Evolutionary conservation across 2,888 invertebrate genomes (phyloP), one percentile per base, ranked within the genome.

Genomic region (Augochlorella aurata): DNA sequence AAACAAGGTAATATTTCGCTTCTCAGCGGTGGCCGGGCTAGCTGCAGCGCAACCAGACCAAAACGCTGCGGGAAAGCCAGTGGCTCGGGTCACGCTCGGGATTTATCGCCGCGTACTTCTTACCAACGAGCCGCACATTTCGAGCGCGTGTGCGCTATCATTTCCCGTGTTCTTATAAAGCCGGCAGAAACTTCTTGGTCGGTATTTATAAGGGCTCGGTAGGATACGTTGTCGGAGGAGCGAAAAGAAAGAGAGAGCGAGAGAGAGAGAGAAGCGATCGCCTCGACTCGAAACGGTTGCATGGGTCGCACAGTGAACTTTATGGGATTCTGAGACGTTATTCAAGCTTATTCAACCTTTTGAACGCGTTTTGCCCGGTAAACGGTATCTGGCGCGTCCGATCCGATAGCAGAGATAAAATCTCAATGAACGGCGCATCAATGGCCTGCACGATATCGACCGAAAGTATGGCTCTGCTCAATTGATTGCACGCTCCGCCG

Each of bases 91-190:
- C 89, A 87, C 86, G 82, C 84, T 74, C 79, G 83, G 89, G 89
- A 92, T 92, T 92, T 92, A 93, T 93, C 90, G 89, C 90, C 88
- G 79, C 82, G 75, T 85, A 89, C 87, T 91, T 90, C 88, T 91
- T 91, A 85, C 85, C 84, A 77, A 73, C 73, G 63, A 86, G 75
- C 72, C 50, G 77, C 74, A 79, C 74, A 81, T 77, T 79, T 87
- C 70, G 71, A 67, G 69, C 66, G 75, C 74, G 79, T 78, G 81
- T 79, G 74, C 77, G 74, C 75, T 72, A 79, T 80, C 84, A 69
- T 83, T 80, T 75, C 75, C 82, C 73, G 16, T 78, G 82, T 83
- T 83, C 82, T 79, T 83, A 78, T 78, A 70, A 83, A 67, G 63
- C 72, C 65, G 52, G 18, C 38, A 45, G 82, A 75, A 78, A 83